phyloP scores from a whole-genome alignment of 2,113 vertebrate species.

The Capreolus pygargus region DNA sequence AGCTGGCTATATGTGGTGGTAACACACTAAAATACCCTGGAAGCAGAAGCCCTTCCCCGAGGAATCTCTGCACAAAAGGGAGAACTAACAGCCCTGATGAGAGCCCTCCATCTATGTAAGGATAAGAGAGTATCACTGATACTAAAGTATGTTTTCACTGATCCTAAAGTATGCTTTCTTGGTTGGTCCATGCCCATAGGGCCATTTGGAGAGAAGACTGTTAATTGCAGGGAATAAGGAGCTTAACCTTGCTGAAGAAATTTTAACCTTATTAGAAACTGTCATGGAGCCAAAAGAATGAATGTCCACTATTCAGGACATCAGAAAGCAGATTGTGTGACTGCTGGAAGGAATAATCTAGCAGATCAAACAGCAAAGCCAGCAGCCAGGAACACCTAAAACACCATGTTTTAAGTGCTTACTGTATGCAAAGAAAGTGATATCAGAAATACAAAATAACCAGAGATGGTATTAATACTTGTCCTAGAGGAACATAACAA shows the following conservation, averaged over 20 bases:
- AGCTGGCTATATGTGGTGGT: neutral
- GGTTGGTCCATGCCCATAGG: neutral
- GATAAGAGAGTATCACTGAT: neutral
- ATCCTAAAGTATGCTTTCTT: neutral
- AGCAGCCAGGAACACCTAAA: neutral
- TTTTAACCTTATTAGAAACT: neutral
- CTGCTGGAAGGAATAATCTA: neutral
- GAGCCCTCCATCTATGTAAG: neutral
- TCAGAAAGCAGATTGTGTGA: neutral
- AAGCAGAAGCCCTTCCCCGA: neutral
- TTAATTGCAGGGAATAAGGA: neutral
- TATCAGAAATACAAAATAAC: neutral
- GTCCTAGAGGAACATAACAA: neutral
- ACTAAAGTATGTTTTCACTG: neutral
- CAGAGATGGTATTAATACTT: neutral
- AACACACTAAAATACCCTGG: neutral
- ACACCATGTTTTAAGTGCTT: neutral
- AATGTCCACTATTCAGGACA: too few species aligned
- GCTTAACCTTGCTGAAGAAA: neutral
- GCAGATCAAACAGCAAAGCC: neutral
- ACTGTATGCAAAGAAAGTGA: neutral
- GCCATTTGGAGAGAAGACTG: neutral
- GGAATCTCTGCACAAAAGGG: neutral
- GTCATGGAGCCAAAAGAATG: neutral
- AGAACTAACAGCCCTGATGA: neutral